These are phyloP conservation scores for Emmelina monodactyla DNA, from an alignment of 2,888 invertebrate genomes.

Conservation along the genomic window DNA sequence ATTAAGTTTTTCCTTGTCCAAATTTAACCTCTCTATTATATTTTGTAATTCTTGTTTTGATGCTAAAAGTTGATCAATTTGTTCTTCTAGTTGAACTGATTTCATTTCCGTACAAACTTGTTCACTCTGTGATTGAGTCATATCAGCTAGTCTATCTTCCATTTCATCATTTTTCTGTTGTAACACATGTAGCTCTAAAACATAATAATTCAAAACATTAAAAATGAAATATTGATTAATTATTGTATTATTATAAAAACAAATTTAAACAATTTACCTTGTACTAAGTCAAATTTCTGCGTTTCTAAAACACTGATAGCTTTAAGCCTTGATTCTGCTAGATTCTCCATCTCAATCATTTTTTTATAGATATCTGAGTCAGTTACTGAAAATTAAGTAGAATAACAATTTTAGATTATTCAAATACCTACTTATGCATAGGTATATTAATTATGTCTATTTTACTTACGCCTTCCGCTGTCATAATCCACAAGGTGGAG, in stretches of 20 bases:
- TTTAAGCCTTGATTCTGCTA: conserved; percentile 63
- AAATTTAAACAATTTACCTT: conserved; percentile 44
- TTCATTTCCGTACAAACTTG: conserved; percentile 82
- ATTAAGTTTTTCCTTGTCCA: conserved; percentile 62
- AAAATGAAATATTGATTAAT: not conserved
- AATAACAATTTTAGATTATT: conserved; percentile 1
- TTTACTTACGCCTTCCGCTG: conserved; percentile 69
- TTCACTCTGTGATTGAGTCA: conserved; percentile 69
- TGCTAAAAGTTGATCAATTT: conserved; percentile 66
- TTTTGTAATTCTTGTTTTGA: conserved; percentile 55
- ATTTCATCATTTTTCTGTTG: conserved; percentile 70
- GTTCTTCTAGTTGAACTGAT: conserved; percentile 81
- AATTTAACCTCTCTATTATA: conserved; percentile 53
- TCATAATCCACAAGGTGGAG: conserved; percentile 83
- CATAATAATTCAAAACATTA: not conserved
- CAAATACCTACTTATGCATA: not conserved
- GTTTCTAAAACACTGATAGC: conserved; percentile 69
- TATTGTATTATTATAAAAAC: not conserved
- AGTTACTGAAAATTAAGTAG: conserved; percentile 38
- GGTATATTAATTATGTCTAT: not conserved
- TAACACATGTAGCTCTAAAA: conserved; percentile 60
- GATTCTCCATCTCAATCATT: conserved; percentile 49
- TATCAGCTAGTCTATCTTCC: conserved; percentile 67
- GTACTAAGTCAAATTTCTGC: conserved; percentile 73
- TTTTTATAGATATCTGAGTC: conserved; percentile 60